A percentile compares a stretch with the other conserved stretches of the same genome.
phyloP scores from a whole-genome alignment of 1,140 invertebrate species.

The Drosophila sp. region DNA sequence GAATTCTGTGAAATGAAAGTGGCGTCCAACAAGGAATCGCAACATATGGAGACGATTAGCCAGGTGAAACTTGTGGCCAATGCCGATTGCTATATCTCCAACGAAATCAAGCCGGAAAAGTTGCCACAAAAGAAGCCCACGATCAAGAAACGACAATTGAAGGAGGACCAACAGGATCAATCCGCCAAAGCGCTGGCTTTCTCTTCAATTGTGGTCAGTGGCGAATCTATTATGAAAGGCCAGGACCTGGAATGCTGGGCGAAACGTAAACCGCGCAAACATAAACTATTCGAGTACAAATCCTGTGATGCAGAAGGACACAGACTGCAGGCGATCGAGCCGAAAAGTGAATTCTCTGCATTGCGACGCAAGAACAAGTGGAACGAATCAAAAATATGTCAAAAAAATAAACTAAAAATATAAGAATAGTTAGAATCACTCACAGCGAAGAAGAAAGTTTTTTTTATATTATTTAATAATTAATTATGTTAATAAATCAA shows the following conservation, averaged over 20 bases:
- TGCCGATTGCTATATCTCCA: conserved; percentile 52
- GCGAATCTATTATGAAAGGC: conserved; percentile 36
- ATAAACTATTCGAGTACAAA: conserved; percentile 52
- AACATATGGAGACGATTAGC: conserved; percentile 2
- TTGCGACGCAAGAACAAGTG: conserved; percentile 53
- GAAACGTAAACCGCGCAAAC: conserved; percentile 4
- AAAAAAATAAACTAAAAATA: not conserved
- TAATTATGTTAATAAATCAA: too few relatives aligned
- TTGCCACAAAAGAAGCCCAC: conserved; percentile 45
- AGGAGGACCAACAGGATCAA: conserved; percentile 4
- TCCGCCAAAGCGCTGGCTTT: not conserved
- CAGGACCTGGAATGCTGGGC: conserved; percentile 46
- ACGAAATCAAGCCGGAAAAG: conserved; percentile 25
- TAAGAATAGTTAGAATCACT: too few relatives aligned
- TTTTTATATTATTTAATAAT: too few relatives aligned
- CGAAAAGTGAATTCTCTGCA: conserved; percentile 56
- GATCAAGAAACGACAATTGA: conserved; percentile 35
- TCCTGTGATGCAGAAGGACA: conserved; percentile 23
- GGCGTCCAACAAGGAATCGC: not conserved
- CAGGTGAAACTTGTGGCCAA: conserved; percentile 43
- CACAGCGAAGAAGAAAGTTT: too few relatives aligned
- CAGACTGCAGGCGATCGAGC: conserved; percentile 38
- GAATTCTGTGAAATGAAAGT: conserved; percentile 28
- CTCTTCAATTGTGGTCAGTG: conserved; percentile 40
- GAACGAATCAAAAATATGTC: conserved; percentile 53